Base-by-base conservation (phyloP, 2,113 vertebrate species). In the Mugil cephalus region DNA sequence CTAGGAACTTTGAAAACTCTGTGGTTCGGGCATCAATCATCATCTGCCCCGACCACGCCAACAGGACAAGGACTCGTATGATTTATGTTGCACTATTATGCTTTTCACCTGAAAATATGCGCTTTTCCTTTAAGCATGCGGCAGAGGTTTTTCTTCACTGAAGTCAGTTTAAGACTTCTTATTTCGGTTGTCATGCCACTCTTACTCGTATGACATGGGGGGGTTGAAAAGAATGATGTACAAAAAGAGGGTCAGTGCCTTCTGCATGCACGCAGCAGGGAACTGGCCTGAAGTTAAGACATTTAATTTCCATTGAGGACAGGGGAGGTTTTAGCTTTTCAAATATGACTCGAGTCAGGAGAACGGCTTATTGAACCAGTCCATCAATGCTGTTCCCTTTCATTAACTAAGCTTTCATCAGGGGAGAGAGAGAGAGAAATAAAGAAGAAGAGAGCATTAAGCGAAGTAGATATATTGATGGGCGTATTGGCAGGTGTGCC, bases 391-490 rank as follows among this genome's bases (percentile, higher is more conserved):
- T 83, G 79, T 80, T 90, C 82, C 51, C 71, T 84, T 82, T 87
- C 86, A 90, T 90, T 89, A 89, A 77, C 42, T 62, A 76, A 72
- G 68, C 82, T 78, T 89, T 88, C 86, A 78, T 88, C 78, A 74
- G 60, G 74, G n/a, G n/a, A n/a, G 24, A 30, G 24, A 30, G 24
- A 30, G 67, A 66, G 52, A 46, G 67, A 17, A 63, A 69, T 36
- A 55, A 70, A 69, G 60, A 24, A 69, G 40, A 76, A 81, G 83
- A 76, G 86, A 38, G 68, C 85, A 86, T 86, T 89, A 77, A 78
- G 72, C 54, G 72, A 61, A 66, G 62, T 19, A 65, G 79, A 86
- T 80, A 62, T 88, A 91, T 91, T 80, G 89, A 90, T 10, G 46
- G 34, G 39, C 6, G 10, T 88, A 92, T 93, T 87, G 91, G 69